These are phyloP conservation scores for Nansenia antarctica DNA, from an alignment of 2,113 vertebrate species.

Conservation along the genomic window DNA sequence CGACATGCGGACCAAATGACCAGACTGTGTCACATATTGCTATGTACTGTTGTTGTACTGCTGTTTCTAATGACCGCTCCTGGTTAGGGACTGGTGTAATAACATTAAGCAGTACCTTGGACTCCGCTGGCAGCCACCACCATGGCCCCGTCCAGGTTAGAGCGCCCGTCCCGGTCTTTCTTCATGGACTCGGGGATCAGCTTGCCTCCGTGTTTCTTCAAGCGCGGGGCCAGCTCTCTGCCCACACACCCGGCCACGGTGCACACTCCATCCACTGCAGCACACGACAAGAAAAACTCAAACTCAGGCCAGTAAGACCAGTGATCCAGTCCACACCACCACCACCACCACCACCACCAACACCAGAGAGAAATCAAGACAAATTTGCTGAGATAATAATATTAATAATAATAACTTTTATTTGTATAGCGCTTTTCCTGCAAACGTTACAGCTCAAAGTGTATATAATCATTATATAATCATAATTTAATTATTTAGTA, in stretches of 20 bases:
- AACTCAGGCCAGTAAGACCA: neutral
- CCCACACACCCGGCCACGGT: constrained; percentile 86
- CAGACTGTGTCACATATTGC: too few species aligned
- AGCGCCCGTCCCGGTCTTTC: constrained; percentile 92
- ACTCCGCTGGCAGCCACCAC: constrained; percentile 95
- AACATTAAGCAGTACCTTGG: constrained; percentile 79
- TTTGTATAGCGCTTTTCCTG: too few species aligned
- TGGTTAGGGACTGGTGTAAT: neutral
- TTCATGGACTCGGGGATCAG: constrained; percentile 95
- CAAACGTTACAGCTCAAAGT: too few species aligned
- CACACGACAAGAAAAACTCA: constrained; percentile 21
- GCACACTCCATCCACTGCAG: constrained; percentile 91
- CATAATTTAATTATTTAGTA: too few species aligned
- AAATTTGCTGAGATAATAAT: too few species aligned
- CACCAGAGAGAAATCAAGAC: neutral
- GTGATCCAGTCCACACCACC: neutral
- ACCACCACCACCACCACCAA: neutral
- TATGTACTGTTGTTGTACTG: too few species aligned
- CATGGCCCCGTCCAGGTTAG: constrained; percentile 91
- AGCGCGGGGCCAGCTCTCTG: constrained; percentile 89
- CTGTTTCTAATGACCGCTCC: too few species aligned
- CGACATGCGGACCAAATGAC: too few species aligned
- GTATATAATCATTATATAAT: too few species aligned
- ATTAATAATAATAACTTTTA: too few species aligned
- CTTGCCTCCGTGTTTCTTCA: constrained; percentile 94